Base-by-base conservation (phyloP, 2,888 invertebrate species). In the Petrolisthes cinctipes region DNA sequence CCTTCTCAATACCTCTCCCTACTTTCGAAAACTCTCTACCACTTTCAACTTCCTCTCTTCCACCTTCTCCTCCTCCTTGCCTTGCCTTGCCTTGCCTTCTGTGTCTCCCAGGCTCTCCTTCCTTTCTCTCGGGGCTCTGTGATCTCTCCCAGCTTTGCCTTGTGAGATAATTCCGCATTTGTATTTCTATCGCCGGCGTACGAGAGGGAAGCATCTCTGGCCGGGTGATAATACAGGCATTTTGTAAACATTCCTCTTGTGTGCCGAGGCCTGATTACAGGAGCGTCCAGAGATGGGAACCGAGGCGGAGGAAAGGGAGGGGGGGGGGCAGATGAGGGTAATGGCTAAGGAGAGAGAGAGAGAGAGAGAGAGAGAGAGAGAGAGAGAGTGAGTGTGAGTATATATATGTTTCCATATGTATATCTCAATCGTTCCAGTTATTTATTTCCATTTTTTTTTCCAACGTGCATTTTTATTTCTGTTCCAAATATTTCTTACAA, bases 161-260 rank as follows among this genome's bases (percentile, higher is more conserved):
- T 79, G 56, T 20, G 68, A 68, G 79, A 85, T 85, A 85, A 85
- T 85, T 71, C 79, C 85, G 53, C 85, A 85, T 85, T 85, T 85
- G 85, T 85, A 85, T 79, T 85, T 85, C 78, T 85, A 85, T 85
- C 85, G 85, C 68, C 51, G 54, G 85, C 79, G 85, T 79, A 79
- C 79, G 85, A 85, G 85, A 85, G 71, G 79, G 68, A 79, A 51
- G 85, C 76, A 76, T 85, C 79, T 85, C 85, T 54, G 85, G 61
- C 57, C 37, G 68, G 76, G 76, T 56, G 79, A 85, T 85, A 79
- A 79, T 79, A 23, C 79, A 76, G 75, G 85, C 68, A 85, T 85
- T 85, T 79, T 85, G 85, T 85, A 79, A 85, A 85, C 85, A 82
- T 73, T 57, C 76, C 78, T 57, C 82, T 53, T 57, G 53, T 53